These are phyloP conservation scores for Bradysia coprophila DNA, from an alignment of 1,140 invertebrate genomes.

Conservation along the genomic window DNA sequence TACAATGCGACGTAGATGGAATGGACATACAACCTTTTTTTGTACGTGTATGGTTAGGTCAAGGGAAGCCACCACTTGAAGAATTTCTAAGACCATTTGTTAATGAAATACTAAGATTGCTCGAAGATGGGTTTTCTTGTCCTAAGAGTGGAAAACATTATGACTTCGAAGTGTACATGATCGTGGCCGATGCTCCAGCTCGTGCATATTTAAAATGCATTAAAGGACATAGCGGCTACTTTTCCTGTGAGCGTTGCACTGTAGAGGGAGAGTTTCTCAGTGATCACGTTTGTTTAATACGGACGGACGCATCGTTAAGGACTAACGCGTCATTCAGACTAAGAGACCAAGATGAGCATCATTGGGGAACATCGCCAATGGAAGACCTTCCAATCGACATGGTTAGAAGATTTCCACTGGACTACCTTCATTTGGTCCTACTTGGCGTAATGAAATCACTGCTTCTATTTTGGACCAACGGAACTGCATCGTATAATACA, in stretches of 20 bases:
- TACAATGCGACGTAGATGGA: background rate
- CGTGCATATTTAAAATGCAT: background rate
- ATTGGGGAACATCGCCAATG: background rate
- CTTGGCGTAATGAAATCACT: background rate
- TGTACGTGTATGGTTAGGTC: background rate
- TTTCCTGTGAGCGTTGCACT: background rate
- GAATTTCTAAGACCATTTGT: background rate
- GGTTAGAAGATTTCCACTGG: background rate
- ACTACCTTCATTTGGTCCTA: background rate
- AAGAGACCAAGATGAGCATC: background rate
- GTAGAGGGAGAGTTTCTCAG: background rate
- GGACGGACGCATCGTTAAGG: background rate
- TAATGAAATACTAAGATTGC: background rate
- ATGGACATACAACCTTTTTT: background rate
- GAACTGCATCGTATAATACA: background rate
- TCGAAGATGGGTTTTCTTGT: background rate
- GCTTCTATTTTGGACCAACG: background rate
- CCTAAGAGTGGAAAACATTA: background rate
- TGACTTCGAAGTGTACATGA: slow-evolving; percentile 5
- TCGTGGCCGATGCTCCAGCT: slow-evolving; percentile 5
- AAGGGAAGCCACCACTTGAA: background rate
- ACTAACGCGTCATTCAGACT: background rate
- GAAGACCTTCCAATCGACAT: background rate
- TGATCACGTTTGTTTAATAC: background rate
- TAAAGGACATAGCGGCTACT: background rate